Evolutionary conservation across 2,888 invertebrate species (phyloP).

Genomic region (Toxonevra muliebris): DNA sequence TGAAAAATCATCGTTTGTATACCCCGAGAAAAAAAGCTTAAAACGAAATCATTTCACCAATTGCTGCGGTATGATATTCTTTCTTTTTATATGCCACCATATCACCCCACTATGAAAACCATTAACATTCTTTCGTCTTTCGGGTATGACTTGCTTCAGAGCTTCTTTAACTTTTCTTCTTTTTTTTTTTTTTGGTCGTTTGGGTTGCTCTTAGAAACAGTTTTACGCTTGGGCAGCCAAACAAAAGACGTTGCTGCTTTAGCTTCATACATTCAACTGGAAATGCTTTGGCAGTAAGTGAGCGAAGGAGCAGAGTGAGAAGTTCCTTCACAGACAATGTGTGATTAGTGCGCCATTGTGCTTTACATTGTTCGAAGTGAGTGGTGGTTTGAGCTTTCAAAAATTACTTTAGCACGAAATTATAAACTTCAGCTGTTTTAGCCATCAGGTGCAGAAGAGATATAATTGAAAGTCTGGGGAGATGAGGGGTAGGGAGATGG

Average conservation of each 20-base stretch:
- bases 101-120: too few relatives aligned
- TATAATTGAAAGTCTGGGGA: not conserved
- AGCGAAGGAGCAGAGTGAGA: not conserved
- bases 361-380: not conserved
- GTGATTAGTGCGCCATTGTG: not conserved
- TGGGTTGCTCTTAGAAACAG: not conserved
- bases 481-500: too few relatives aligned
- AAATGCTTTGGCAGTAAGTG: not conserved
- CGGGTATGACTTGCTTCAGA: too few relatives aligned
- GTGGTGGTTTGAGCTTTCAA: conserved; percentile 9
- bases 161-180: not conserved
- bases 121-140: too few relatives aligned
- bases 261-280: not conserved
- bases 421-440: conserved; percentile 33
- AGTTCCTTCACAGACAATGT: not conserved
- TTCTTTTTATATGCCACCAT: not conserved
- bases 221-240: conserved; percentile 5
- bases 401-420: conserved; percentile 49
- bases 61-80: not conserved
- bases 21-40: not conserved
- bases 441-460: not conserved
- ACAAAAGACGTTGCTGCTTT: not conserved
- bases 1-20: conserved; percentile 41
- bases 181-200: not conserved
- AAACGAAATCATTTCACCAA: not conserved